Evolutionary conservation across 1,140 invertebrate genomes (phyloP).

Genomic region (Ips nitidus): DNA sequence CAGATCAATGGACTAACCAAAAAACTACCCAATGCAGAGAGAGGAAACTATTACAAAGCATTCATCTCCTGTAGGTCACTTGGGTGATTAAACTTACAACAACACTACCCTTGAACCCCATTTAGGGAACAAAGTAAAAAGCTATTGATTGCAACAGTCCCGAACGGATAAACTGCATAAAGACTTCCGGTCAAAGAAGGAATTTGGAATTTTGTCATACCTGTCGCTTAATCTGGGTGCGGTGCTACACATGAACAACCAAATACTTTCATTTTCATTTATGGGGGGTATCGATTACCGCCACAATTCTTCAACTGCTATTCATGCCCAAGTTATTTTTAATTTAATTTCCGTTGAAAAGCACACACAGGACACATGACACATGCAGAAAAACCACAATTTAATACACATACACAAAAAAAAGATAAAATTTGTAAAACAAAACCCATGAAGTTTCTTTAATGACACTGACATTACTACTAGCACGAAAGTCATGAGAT

Average conservation of each 20-base stretch:
- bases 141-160: not conserved
- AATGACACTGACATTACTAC: no score
- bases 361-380: no score
- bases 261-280: no score
- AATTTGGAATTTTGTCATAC: conserved; percentile 11
- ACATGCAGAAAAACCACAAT: no score
- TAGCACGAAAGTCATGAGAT: no score
- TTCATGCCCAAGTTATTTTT: no score
- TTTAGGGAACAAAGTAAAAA: conserved; percentile 5
- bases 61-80: not conserved
- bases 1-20: not conserved
- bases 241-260: not conserved
- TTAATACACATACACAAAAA: no score
- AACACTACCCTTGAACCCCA: not conserved
- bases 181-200: conserved; percentile 14
- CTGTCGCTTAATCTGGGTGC: conserved; percentile 1
- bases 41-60: not conserved
- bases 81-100: not conserved
- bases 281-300: no score
- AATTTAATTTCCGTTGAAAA: no score
- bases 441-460: no score
- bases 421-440: no score
- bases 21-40: not conserved
- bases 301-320: no score
- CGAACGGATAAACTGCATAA: conserved; percentile 12